Evolutionary conservation across 2,797 vertebrate species (phyloP), one percentile per base, ranked within the genome.

Genomic region (Champsocephalus esox): DNA sequence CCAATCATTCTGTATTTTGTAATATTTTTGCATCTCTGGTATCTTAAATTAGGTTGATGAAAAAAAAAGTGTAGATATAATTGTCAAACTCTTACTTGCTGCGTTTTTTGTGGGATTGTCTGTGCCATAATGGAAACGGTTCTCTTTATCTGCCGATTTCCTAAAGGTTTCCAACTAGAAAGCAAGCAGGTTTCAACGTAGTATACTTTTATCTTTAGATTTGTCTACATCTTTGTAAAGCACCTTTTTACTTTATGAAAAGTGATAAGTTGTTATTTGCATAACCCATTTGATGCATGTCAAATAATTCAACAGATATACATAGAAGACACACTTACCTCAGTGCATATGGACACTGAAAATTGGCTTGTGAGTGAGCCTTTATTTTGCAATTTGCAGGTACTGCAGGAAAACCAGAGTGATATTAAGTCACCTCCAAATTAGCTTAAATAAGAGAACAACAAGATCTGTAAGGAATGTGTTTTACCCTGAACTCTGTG

Each of bases 281-380:
- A 7, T 7, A 38, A 52, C 0, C 16, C 11, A 62, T 63, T 32
- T n/a, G n/a, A 48, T 51, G 24, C 1, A 67, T 38, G n/a, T 41
- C 16, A 62, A 28, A 14, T 12, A 0, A 13, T n/a, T 54, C 11
- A 70, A 17, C 13, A 9, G 17, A 61, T 8, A 54, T 43, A 38
- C 5, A 17, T 77, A 44, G 5, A 1, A 12, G 8, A 34, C 32
- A 49, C 3, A 2, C 56, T 67, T 57, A 95, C 95, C 92, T 95
- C 92, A 38, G 78, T 75, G 79, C 94, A 95, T 76, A 94, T 82
- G 9, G 91, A 81, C 43, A 82, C 92, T 4, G 94, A 89, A 16
- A 93, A 48, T 32, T 72, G 81, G 64, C 71, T 86, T 51, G 81
- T 44, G 8, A 92, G 34, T 12, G 77, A 71, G 45, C 80, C 80